phyloP scores from a whole-genome alignment of 2,888 invertebrate genomes.

The Oeneis ivallda region DNA sequence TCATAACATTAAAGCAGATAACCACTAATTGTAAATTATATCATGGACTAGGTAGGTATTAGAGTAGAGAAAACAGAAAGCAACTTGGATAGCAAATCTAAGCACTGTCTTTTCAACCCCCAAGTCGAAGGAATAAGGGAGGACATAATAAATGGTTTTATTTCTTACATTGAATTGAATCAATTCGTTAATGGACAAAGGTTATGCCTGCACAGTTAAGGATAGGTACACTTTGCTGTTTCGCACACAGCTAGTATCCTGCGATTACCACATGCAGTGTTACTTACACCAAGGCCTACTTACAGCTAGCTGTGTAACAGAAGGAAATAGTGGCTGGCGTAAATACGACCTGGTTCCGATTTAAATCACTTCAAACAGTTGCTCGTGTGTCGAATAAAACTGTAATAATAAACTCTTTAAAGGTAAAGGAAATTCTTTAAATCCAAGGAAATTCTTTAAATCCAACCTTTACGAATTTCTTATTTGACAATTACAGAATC shows the following conservation, averaged over 20 bases:
- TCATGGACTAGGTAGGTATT: too few species aligned
- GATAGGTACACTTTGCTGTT: slow-evolving; percentile 24
- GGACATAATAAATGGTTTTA: too few species aligned
- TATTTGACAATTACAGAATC: background rate
- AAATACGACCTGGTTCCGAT: slow-evolving; percentile 5
- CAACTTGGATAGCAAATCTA: too few species aligned
- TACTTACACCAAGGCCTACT: slow-evolving; percentile 19
- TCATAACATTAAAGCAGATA: too few species aligned
- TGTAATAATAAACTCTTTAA: background rate
- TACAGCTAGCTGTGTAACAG: slow-evolving; percentile 19
- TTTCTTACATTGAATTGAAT: background rate
- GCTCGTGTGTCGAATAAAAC: background rate
- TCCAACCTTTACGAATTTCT: background rate
- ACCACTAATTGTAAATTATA: too few species aligned
- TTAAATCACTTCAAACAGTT: slow-evolving; percentile 14
- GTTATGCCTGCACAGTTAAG: slow-evolving; percentile 26
- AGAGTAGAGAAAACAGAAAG: too few species aligned
- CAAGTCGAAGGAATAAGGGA: too few species aligned
- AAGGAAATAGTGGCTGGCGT: slow-evolving; percentile 19
- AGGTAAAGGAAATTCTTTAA: background rate
- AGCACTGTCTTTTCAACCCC: too few species aligned
- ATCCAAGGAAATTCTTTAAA: background rate
- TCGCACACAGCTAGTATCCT: slow-evolving; percentile 31
- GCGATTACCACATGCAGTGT: slow-evolving; percentile 29
- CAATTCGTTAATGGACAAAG: slow-evolving; percentile 8